Evolutionary conservation across 2,113 vertebrate species (phyloP).

Genomic region (Pituophis catenifer): DNA sequence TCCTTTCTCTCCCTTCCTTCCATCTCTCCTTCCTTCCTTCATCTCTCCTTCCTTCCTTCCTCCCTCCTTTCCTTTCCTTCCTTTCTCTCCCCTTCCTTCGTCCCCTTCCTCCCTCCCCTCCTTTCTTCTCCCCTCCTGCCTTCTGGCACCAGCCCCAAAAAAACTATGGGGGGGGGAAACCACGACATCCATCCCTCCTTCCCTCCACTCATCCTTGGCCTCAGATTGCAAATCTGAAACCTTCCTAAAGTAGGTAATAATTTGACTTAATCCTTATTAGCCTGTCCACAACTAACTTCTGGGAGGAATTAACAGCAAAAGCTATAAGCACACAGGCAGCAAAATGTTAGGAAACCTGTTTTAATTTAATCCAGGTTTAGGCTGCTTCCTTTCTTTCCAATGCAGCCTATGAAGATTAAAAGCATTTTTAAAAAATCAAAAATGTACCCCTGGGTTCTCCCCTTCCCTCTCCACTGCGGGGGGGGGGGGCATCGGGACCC

Average conservation of each 20-base stretch:
- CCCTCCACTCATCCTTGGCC: background rate
- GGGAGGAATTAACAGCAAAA: background rate
- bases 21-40: no score
- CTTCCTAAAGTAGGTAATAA: background rate
- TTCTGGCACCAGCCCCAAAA: background rate
- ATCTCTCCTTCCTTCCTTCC: no score
- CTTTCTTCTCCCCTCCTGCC: background rate
- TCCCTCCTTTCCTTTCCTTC: no score
- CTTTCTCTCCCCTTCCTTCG: no score
- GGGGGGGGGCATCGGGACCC: slow-evolving; percentile 20
- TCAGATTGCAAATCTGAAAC: background rate
- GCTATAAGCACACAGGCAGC: background rate
- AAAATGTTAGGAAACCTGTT: background rate
- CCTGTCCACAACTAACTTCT: background rate
- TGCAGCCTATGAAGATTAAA: background rate
- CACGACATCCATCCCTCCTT: background rate
- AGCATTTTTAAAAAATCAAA: background rate
- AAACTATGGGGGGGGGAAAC: background rate
- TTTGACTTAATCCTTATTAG: background rate
- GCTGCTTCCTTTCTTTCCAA: background rate
- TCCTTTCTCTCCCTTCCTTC: no score
- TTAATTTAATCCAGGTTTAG: background rate
- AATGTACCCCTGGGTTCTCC: background rate
- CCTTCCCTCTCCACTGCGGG: slow-evolving; percentile 8
- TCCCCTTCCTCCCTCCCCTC: no score